A percentile compares a stretch with the other conserved stretches of the same genome.
phyloP scores from a whole-genome alignment of 2,113 vertebrate species.

The Lucifuga dentata region DNA sequence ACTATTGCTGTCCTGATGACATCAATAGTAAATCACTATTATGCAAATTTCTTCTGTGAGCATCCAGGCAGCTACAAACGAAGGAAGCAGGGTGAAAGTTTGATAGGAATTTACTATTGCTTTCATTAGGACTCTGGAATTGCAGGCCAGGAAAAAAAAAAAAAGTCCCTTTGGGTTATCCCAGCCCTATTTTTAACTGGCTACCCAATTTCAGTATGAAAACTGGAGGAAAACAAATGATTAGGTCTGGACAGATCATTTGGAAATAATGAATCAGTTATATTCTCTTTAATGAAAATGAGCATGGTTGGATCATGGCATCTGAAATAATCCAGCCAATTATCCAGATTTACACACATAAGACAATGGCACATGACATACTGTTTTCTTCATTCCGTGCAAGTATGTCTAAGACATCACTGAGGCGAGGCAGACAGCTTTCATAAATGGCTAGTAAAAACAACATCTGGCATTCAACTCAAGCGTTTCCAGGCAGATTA shows the following conservation, averaged over 20 bases:
- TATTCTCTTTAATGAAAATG: constrained; percentile 47
- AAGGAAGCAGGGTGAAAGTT: no score
- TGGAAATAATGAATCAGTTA: constrained; percentile 45
- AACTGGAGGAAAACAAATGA: constrained; percentile 32
- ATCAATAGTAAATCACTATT: no score
- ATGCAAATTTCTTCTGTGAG: no score
- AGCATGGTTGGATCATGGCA: constrained; percentile 35
- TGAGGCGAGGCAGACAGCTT: constrained; percentile 57
- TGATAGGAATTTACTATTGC: no score
- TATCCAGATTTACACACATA: constrained; percentile 31
- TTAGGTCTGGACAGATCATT: constrained; percentile 18
- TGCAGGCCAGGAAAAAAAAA: no score
- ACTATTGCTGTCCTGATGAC: no score
- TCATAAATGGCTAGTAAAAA: constrained; percentile 65
- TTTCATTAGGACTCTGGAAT: no score
- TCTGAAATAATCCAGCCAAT: constrained; percentile 43
- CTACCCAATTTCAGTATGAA: not conserved
- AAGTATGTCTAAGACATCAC: constrained; percentile 41
- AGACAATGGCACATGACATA: constrained; percentile 32
- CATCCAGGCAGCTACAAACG: no score
- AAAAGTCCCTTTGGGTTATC: no score
- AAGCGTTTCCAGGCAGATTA: constrained; percentile 66
- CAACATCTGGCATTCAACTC: constrained; percentile 74
- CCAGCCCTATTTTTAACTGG: not conserved
- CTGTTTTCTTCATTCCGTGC: constrained; percentile 48